Evolutionary conservation across 2,113 vertebrate species (phyloP).

Genomic region (Vicugna pacos): DNA sequence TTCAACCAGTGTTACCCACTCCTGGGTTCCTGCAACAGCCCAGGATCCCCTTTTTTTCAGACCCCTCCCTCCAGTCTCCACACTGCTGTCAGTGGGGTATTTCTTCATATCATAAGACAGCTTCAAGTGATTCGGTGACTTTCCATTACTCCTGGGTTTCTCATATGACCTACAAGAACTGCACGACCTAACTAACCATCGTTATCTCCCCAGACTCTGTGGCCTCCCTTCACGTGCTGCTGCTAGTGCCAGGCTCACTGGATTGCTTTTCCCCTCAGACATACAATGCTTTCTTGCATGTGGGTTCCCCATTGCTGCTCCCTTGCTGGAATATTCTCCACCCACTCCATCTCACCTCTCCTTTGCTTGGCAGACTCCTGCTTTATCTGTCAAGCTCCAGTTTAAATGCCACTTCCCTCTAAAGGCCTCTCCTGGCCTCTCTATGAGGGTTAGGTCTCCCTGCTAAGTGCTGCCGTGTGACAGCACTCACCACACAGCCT

Average conservation of each 20-base stretch:
- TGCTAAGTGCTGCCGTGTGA: not conserved
- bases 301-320: not conserved
- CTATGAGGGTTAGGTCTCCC: not conserved
- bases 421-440: conserved; percentile 7
- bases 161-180: not conserved
- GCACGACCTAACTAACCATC: not conserved
- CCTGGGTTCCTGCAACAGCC: not conserved
- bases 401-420: conserved; percentile 47
- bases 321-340: conserved; percentile 33
- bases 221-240: not conserved
- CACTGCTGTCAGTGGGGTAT: not conserved
- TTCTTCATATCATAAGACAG: not conserved
- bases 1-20: not conserved
- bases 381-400: conserved; percentile 15
- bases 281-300: not conserved
- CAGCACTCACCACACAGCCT: not conserved
- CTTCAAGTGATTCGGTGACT: conserved; percentile 23
- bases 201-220: not conserved
- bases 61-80: not conserved
- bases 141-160: conserved; percentile 21
- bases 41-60: not conserved
- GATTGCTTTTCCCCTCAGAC: not conserved
- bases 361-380: not conserved
- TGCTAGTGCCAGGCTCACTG: not conserved
- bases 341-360: not conserved